Base-by-base conservation (phyloP, 2,797 vertebrate species). In the Taeniopygia guttata region DNA sequence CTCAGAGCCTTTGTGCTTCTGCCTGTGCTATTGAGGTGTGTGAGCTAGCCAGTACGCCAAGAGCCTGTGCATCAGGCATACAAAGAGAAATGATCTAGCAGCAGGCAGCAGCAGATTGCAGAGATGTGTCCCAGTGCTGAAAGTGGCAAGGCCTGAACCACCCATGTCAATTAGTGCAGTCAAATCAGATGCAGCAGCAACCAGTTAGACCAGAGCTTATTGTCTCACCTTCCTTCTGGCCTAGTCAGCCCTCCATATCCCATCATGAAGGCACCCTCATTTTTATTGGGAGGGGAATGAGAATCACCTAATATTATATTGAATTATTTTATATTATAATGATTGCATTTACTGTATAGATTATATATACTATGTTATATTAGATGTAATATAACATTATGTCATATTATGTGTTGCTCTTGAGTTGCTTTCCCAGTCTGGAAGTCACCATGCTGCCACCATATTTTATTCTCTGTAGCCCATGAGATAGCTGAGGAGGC, bases 81-180 rank as follows among this genome's bases (percentile, higher is more conserved):
- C 73, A 95, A 95, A 95, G 68, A 95, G 89, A 89, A 96, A 96
- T 32, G 46, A 92, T 79, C 64, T 54, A 93, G 91, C 92, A 95
- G 95, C 92, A 96, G 94, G 93, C 91, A 96, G 86, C 59, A 92
- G 95, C 93, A 96, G 95, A 97, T 89, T 96, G 89, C 70, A 60
- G 92, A 95, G 87, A 84, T 79, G 87, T 54, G 77, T 86, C 95
- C 92, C 79, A 66, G 34, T 54, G 88, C 90, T 94, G 85, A 88
- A 79, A 93, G 90, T 93, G 81, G 92, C 89, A 95, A 96, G 80
- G 87, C 55, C 85, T 86, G 87, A 84, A 90, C 90, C 87, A 97
- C 94, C 83, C 78, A 84, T 60, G 75, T 80, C 85, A 95, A 93
- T 94, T 93, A 96, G 58, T 62, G 64, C 55, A 94, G 91, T 84